Evolutionary conservation across 2,113 vertebrate species (phyloP).

Genomic region (Halichoerus grypus): DNA sequence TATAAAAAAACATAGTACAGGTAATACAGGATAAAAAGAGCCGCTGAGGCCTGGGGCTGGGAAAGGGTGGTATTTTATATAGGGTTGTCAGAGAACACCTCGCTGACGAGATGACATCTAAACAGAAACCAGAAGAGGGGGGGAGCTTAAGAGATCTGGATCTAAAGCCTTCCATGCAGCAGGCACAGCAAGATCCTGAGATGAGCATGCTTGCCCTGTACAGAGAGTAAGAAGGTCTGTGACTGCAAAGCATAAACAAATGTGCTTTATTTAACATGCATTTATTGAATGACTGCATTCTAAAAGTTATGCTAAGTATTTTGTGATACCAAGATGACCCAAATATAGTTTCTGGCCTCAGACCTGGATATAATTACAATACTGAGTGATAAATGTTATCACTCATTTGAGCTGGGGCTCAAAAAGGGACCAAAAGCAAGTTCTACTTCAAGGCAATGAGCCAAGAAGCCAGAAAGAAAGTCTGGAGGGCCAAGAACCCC

Average conservation of each 20-base stretch:
- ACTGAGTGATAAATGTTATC: not conserved
- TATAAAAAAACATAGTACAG: not conserved
- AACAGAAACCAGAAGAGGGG: not conserved
- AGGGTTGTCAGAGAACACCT: not conserved
- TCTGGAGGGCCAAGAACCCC: not conserved
- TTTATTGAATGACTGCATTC: not conserved
- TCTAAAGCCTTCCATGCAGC: not conserved
- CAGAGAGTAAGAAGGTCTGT: not conserved
- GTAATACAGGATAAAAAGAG: not conserved
- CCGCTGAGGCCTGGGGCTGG: not conserved
- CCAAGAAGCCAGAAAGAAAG: conserved; percentile 4
- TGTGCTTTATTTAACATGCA: conserved; percentile 10
- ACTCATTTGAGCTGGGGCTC: conserved; percentile 35
- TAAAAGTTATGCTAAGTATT: conserved; percentile 53
- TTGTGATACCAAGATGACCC: conserved; percentile 38
- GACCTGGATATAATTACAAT: conserved; percentile 9
- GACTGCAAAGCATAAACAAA: not conserved
- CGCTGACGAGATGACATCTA: not conserved
- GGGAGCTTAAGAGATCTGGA: not conserved
- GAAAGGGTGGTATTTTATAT: not conserved
- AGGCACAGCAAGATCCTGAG: not conserved
- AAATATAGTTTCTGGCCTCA: conserved; percentile 49
- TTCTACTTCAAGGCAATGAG: conserved; percentile 39
- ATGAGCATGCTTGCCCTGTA: not conserved
- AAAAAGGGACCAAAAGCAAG: not conserved